Percentiles rank a stretch among this genome's conserved stretches.
Evolutionary conservation across 2,797 vertebrate genomes (phyloP).

Genomic region (Morelia viridis): DNA sequence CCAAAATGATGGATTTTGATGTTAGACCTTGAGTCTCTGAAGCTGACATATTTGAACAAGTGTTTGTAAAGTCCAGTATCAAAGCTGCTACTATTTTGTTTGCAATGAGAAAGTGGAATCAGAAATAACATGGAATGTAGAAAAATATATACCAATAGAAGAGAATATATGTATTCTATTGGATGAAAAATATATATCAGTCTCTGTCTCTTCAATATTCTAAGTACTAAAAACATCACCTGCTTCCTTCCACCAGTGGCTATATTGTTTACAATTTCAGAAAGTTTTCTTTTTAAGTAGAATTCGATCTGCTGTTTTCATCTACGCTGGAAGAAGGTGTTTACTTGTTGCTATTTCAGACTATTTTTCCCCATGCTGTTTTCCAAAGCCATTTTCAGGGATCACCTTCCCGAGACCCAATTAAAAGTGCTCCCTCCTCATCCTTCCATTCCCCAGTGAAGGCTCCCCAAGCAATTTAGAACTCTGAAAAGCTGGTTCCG

Average conservation of each 20-base stretch:
- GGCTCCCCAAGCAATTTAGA: neutral
- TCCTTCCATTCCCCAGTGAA: neutral
- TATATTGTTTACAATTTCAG: neutral
- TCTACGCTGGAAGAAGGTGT: neutral
- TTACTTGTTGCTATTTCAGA: neutral
- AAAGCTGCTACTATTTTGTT: conserved; percentile 41
- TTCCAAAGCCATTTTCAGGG: neutral
- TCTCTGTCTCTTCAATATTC: neutral
- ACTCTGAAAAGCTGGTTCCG: neutral
- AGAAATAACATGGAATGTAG: conserved; percentile 36
- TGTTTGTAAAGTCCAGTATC: conserved; percentile 20
- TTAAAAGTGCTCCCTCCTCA: neutral
- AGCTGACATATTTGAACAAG: conserved; percentile 9
- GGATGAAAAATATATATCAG: neutral
- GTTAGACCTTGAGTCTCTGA: neutral
- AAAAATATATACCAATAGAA: neutral
- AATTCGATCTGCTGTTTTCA: neutral
- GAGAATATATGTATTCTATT: no score
- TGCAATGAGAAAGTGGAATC: conserved; percentile 40
- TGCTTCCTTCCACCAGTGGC: neutral
- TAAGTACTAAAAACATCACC: neutral
- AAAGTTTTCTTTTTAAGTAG: neutral
- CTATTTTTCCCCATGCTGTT: neutral
- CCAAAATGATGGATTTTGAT: conserved; percentile 3
- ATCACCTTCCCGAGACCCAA: no score